These are phyloP conservation scores for Hemibagrus guttatus DNA, from an alignment of 2,797 vertebrate genomes.

Conservation along the genomic window DNA sequence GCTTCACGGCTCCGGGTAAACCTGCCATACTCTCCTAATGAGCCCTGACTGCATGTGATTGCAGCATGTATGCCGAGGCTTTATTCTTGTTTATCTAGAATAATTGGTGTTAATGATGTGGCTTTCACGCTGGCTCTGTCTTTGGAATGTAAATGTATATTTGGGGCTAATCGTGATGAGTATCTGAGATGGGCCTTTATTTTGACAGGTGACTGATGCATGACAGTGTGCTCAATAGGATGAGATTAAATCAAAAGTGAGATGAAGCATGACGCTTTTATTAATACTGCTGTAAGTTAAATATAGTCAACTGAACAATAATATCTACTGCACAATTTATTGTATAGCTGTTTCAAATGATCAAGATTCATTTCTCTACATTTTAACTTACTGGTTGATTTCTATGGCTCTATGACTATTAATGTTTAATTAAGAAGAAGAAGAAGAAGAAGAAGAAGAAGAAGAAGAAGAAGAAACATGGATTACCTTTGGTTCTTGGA, in stretches of 20 bases:
- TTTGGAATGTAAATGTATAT: slow-evolving; percentile 55
- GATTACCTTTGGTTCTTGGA: too few relatives aligned
- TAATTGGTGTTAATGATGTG: slow-evolving; percentile 59
- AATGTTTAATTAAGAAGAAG: not conserved
- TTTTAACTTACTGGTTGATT: not conserved
- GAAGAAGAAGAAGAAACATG: too few relatives aligned
- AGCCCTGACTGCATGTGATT: slow-evolving; percentile 54
- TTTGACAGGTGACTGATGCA: slow-evolving; percentile 34
- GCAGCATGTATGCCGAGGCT: slow-evolving; percentile 46
- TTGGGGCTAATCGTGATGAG: slow-evolving; percentile 34
- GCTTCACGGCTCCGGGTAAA: slow-evolving; percentile 46
- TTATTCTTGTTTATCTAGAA: slow-evolving; percentile 56
- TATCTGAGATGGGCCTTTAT: slow-evolving; percentile 30
- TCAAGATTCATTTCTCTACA: not conserved
- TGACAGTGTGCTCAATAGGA: slow-evolving; percentile 2
- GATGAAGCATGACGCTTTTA: not conserved
- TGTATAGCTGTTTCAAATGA: not conserved
- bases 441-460: not conserved
- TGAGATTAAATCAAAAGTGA: not conserved
- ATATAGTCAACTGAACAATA: not conserved
- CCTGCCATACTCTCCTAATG: slow-evolving; percentile 49
- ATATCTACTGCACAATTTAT: not conserved
- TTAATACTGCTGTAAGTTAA: not conserved
- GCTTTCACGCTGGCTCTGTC: slow-evolving; percentile 43
- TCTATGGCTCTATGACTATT: not conserved